Conservation (phyloP, 2,888 invertebrate species). For the Perizoma flavofasciatum region DNA sequence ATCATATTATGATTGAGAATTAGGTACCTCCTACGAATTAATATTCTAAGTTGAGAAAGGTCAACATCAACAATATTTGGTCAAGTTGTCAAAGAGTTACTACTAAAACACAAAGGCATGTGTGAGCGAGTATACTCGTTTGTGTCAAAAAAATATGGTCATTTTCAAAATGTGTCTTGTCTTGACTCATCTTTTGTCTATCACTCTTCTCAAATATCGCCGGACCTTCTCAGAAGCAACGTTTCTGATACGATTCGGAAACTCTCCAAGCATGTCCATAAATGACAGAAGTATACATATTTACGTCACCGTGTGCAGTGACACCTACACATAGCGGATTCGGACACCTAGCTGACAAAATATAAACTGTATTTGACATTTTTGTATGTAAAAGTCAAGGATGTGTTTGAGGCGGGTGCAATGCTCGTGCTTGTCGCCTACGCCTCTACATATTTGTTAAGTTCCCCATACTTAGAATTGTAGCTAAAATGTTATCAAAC, state of each 20-base stretch:
- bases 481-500: constrained; percentile 41
- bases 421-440: constrained; percentile 48
- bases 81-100: too few relatives aligned
- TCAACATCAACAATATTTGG: too few relatives aligned
- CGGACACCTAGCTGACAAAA: constrained; percentile 24
- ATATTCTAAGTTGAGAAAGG: too few relatives aligned
- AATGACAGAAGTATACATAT: background rate
- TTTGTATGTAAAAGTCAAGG: constrained; percentile 54
- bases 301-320: constrained; percentile 4
- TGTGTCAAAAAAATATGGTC: too few relatives aligned
- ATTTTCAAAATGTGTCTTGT: too few relatives aligned
- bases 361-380: constrained; percentile 36
- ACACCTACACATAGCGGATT: constrained; percentile 29
- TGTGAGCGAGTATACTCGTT: too few relatives aligned
- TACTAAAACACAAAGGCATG: too few relatives aligned
- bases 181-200: background rate
- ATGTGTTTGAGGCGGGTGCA: constrained; percentile 47
- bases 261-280: too few relatives aligned
- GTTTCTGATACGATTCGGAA: background rate
- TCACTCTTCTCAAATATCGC: constrained; percentile 22
- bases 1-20: too few relatives aligned
- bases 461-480: constrained; percentile 45
- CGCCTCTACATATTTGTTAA: constrained; percentile 35
- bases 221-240: constrained; percentile 21
- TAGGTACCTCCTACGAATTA: too few relatives aligned